Percentiles rank a stretch among this genome's conserved stretches.
These are phyloP conservation scores for Ips typographus DNA, from an alignment of 1,140 invertebrate genomes.

Conservation along the genomic window DNA sequence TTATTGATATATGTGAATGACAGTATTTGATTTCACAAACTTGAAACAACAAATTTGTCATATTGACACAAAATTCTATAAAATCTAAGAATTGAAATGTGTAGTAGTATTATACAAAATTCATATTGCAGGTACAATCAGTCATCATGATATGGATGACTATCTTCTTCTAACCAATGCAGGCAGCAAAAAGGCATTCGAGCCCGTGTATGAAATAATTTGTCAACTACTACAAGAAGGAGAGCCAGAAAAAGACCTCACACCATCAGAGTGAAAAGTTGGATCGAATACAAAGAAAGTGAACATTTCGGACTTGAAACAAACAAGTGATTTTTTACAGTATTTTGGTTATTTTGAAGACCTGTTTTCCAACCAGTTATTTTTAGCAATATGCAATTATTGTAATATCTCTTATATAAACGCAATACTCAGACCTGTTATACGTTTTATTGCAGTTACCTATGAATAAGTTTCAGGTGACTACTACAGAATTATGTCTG, in stretches of 20 bases:
- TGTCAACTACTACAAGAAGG: conserved; percentile 73
- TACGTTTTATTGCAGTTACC: too few relatives aligned
- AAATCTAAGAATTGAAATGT: background rate
- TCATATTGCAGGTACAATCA: conserved; percentile 59
- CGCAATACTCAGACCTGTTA: too few relatives aligned
- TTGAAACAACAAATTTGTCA: background rate
- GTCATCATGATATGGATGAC: conserved; percentile 86
- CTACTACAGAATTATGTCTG: too few relatives aligned
- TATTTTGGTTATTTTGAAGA: too few relatives aligned
- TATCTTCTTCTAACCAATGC: conserved; percentile 82
- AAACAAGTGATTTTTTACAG: too few relatives aligned
- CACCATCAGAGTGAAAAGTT: conserved; percentile 63
- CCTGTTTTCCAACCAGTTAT: too few relatives aligned
- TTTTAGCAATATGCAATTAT: too few relatives aligned
- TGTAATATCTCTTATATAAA: too few relatives aligned
- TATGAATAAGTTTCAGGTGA: too few relatives aligned
- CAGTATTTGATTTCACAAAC: too few relatives aligned
- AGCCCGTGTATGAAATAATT: conserved; percentile 75
- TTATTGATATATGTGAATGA: too few relatives aligned
- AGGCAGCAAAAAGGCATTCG: conserved; percentile 81
- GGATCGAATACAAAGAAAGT: background rate
- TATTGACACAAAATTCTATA: background rate
- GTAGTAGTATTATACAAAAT: background rate
- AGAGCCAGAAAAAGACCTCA: conserved; percentile 70
- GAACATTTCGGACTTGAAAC: too few relatives aligned